Conservation (phyloP, 2,888 invertebrate species). For the Anoplius nigerrimus region DNA sequence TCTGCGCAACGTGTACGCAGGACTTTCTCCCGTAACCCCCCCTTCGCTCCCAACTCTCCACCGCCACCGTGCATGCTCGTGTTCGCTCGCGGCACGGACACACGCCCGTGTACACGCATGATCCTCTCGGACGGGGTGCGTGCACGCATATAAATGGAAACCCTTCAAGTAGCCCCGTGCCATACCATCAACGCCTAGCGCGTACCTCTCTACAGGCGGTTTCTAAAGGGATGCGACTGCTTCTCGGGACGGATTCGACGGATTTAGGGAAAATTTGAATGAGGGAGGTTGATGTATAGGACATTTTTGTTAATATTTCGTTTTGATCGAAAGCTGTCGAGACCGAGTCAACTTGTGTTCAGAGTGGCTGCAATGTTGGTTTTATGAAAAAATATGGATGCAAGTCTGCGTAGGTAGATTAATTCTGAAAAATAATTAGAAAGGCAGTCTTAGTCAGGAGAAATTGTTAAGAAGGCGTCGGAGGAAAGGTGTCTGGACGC, state of each 20-base stretch:
- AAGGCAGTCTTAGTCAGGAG: too few species aligned
- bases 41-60: constrained; percentile 14
- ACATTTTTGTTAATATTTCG: too few species aligned
- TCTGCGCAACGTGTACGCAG: constrained; percentile 27
- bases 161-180: constrained; percentile 70
- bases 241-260: background rate
- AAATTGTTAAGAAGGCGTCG: too few species aligned
- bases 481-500: too few species aligned
- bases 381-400: too few species aligned
- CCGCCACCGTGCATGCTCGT: background rate
- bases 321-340: too few species aligned
- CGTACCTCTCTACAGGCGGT: constrained; percentile 30
- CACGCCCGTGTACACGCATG: constrained; percentile 1
- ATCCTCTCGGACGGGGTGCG: constrained; percentile 42
- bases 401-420: too few species aligned
- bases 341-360: too few species aligned
- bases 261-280: too few species aligned
- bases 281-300: too few species aligned
- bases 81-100: background rate
- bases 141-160: constrained; percentile 72
- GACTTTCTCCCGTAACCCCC: constrained; percentile 31
- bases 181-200: constrained; percentile 14
- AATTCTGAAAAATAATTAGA: too few species aligned
- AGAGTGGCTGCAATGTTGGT: too few species aligned
- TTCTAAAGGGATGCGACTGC: constrained; percentile 1